A percentile compares a stretch with the other conserved stretches of the same genome.
Evolutionary conservation across 2,888 invertebrate genomes (phyloP).

Genomic region (Platypus cylindrus): DNA sequence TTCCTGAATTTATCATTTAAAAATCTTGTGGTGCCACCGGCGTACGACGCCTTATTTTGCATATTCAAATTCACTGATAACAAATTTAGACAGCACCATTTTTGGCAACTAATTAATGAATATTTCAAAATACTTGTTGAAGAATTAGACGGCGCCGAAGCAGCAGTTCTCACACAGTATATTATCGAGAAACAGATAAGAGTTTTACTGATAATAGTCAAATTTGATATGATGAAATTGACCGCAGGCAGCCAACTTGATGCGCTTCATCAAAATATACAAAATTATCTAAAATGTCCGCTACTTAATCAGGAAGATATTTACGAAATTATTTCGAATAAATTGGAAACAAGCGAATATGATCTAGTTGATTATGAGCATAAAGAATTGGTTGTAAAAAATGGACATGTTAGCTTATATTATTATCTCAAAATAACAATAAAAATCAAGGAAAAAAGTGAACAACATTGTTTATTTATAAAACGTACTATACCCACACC

Average conservation of each 20-base stretch:
- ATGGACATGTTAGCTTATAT: constrained; percentile 24
- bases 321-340: constrained; percentile 17
- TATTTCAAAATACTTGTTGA: constrained; percentile 8
- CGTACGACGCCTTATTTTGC: constrained; percentile 9
- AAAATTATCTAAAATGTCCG: constrained; percentile 3
- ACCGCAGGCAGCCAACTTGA: too few relatives aligned
- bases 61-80: constrained; percentile 9
- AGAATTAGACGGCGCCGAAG: too few relatives aligned
- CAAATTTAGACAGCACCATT: constrained; percentile 7
- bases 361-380: constrained; percentile 14
- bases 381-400: constrained; percentile 14
- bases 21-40: constrained; percentile 8
- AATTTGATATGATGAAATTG: background rate
- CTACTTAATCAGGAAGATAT: constrained; percentile 18
- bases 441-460: background rate
- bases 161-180: too few relatives aligned
- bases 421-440: constrained; percentile 18
- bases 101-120: constrained; percentile 7
- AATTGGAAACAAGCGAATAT: constrained; percentile 17
- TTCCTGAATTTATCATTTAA: background rate
- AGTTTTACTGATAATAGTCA: background rate
- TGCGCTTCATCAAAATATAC: constrained; percentile 2
- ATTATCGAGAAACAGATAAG: constrained; percentile 3
- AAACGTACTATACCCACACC: constrained; percentile 3
- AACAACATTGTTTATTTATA: constrained; percentile 7